Conservation (phyloP, 2,113 vertebrate species). For the Salvator merianae region DNA sequence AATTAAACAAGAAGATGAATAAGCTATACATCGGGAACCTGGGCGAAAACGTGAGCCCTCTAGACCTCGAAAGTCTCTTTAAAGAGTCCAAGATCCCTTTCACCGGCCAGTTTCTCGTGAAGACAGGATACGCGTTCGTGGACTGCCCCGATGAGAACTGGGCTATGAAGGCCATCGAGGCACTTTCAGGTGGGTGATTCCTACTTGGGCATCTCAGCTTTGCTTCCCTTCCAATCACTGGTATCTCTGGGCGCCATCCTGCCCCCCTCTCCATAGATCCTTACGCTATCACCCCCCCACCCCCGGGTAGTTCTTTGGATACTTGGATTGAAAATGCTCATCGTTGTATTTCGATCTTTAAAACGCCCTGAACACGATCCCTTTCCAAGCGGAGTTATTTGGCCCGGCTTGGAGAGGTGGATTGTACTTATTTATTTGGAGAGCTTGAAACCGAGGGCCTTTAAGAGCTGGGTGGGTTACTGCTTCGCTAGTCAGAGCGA, state of each 20-base stretch:
- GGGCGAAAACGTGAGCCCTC: slow-evolving; percentile 90
- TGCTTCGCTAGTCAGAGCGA: neutral
- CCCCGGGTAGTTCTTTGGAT: neutral
- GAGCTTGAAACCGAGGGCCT: neutral
- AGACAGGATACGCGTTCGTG: slow-evolving; percentile 97
- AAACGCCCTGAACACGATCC: neutral
- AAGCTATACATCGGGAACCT: slow-evolving; percentile 99
- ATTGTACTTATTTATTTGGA: neutral
- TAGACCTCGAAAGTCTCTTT: slow-evolving; percentile 97
- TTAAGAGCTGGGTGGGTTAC: neutral
- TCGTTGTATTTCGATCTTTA: no score
- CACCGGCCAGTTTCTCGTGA: slow-evolving; percentile 92
- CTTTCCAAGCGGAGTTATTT: neutral
- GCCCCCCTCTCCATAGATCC: neutral
- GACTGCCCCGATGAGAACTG: slow-evolving; percentile 97
- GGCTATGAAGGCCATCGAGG: slow-evolving; percentile 97
- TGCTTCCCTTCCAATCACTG: neutral
- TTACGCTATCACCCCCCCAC: neutral
- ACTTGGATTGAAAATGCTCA: neutral
- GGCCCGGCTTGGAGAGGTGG: neutral
- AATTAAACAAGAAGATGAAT: slow-evolving; percentile 87
- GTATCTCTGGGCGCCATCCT: slow-evolving; percentile 7
- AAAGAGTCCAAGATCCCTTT: slow-evolving; percentile 96
- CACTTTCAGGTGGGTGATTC: slow-evolving; percentile 91
- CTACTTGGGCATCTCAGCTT: neutral